Percentiles rank a stretch among this genome's conserved stretches.
phyloP scores from a whole-genome alignment of 92 coral and sea anemone genomes.

The Metridium senile region DNA sequence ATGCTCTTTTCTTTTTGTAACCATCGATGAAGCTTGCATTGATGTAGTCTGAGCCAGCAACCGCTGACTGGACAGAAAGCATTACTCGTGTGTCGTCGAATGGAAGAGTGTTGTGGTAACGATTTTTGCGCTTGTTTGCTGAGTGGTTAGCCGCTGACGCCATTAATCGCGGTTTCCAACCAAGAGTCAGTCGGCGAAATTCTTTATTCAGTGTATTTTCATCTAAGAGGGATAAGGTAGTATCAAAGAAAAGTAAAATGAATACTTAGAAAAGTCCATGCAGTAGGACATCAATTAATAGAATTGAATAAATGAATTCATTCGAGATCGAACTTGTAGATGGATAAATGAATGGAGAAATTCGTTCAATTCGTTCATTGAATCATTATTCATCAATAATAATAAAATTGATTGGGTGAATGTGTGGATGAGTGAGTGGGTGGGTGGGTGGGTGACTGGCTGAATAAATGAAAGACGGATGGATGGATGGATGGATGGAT shows the following conservation, averaged over 20 bases:
- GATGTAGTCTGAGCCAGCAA: slow-evolving; percentile 91
- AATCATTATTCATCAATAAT: too few species aligned
- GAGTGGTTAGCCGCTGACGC: slow-evolving; percentile 73
- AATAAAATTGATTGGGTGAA: too few species aligned
- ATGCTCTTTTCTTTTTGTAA: slow-evolving; percentile 82
- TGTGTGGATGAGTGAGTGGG: too few species aligned
- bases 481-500: too few species aligned
- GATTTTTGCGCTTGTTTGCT: slow-evolving; percentile 85
- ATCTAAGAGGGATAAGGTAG: slow-evolving; percentile 26
- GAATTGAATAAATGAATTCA: too few species aligned
- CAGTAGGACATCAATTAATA: too few species aligned
- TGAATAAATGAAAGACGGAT: too few species aligned
- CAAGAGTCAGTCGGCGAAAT: slow-evolving; percentile 66
- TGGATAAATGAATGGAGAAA: too few species aligned
- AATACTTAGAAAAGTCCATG: too few species aligned
- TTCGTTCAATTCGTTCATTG: too few species aligned
- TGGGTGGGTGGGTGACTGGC: too few species aligned
- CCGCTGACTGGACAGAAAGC: slow-evolving; percentile 63
- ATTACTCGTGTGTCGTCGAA: slow-evolving; percentile 83
- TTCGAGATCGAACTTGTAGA: too few species aligned
- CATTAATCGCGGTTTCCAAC: slow-evolving; percentile 47
- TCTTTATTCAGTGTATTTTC: slow-evolving; percentile 67
- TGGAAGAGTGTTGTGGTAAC: slow-evolving; percentile 89
- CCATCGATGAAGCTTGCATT: slow-evolving; percentile 92
- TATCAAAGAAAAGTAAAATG: neutral